Evolutionary conservation across 2,113 vertebrate species (phyloP).

Genomic region (Columba janthina): DNA sequence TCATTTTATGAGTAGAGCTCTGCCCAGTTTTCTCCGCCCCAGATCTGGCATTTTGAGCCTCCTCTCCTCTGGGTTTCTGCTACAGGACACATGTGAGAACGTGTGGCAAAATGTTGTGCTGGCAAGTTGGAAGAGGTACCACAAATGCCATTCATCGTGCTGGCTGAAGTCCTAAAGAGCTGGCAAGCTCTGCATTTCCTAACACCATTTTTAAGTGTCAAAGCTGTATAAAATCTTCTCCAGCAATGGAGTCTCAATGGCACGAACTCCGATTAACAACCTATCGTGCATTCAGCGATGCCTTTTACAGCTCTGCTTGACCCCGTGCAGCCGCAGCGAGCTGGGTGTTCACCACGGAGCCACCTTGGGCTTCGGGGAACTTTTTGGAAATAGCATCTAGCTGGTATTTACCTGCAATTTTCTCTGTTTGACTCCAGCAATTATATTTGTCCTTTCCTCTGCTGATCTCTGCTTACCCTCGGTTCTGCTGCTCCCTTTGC

Average conservation of each 20-base stretch:
- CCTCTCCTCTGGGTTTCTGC: not conserved
- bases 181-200: slow-evolving; percentile 42
- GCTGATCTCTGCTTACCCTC: not conserved
- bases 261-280: not conserved
- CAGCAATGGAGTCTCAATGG: not conserved
- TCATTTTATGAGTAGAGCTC: not conserved
- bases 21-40: not conserved
- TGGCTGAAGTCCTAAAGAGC: slow-evolving; percentile 15
- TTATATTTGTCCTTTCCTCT: slow-evolving; percentile 50
- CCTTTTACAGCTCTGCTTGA: not conserved
- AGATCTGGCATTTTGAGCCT: not conserved
- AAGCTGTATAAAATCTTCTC: not conserved
- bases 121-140: not conserved
- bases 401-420: slow-evolving; percentile 42
- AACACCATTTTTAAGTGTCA: slow-evolving; percentile 16
- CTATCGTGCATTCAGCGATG: not conserved
- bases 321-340: not conserved
- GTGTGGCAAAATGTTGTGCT: not conserved
- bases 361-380: not conserved
- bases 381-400: not conserved
- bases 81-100: accelerated
- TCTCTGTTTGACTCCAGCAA: slow-evolving; percentile 45
- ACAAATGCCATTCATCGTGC: not conserved
- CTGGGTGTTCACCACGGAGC: not conserved
- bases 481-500: not conserved